A percentile compares a stretch with the other conserved stretches of the same genome.
These are phyloP conservation scores for Chorisops tibialis DNA, from an alignment of 2,888 invertebrate genomes.

Conservation along the genomic window DNA sequence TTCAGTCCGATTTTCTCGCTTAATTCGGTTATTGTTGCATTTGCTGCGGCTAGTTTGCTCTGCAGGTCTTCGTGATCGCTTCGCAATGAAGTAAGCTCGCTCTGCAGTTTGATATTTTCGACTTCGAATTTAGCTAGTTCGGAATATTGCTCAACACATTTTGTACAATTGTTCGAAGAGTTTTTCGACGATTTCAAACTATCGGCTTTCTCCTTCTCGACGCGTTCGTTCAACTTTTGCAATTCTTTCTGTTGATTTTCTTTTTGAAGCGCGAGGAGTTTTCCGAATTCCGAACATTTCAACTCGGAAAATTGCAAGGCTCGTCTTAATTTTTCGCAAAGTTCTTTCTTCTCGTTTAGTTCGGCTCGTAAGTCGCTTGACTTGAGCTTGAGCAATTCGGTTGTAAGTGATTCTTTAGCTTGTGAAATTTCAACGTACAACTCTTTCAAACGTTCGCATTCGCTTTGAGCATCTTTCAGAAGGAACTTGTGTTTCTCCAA, in stretches of 20 bases:
- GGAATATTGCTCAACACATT: slow-evolving; percentile 44
- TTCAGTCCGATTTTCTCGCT: slow-evolving; percentile 48
- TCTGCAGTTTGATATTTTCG: slow-evolving; percentile 45
- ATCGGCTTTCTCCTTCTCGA: slow-evolving; percentile 40
- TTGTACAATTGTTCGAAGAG: slow-evolving; percentile 39
- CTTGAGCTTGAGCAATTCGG: slow-evolving; percentile 58
- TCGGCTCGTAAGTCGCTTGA: slow-evolving; percentile 54
- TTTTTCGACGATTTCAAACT: slow-evolving; percentile 34
- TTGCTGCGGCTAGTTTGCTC: slow-evolving; percentile 45
- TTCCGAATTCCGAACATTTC: slow-evolving; percentile 46
- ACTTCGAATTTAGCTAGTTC: slow-evolving; percentile 50
- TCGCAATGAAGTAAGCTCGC: slow-evolving; percentile 40
- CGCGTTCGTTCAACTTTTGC: slow-evolving; percentile 39
- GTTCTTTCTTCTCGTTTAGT: slow-evolving; percentile 56
- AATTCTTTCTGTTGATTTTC: slow-evolving; percentile 46
- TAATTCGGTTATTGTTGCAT: slow-evolving; percentile 43
- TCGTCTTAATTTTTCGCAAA: slow-evolving; percentile 56
- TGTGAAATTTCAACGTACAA: slow-evolving; percentile 59
- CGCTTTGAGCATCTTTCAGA: slow-evolving; percentile 56
- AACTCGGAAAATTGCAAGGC: slow-evolving; percentile 45
- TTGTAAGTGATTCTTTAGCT: slow-evolving; percentile 58
- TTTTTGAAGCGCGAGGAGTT: slow-evolving; percentile 58
- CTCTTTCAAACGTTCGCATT: slow-evolving; percentile 57
- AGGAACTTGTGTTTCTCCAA: slow-evolving; percentile 56
- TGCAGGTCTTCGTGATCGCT: slow-evolving; percentile 43